Conservation (phyloP, 1,140 invertebrate genomes). For the Danaus plexippus region DNA sequence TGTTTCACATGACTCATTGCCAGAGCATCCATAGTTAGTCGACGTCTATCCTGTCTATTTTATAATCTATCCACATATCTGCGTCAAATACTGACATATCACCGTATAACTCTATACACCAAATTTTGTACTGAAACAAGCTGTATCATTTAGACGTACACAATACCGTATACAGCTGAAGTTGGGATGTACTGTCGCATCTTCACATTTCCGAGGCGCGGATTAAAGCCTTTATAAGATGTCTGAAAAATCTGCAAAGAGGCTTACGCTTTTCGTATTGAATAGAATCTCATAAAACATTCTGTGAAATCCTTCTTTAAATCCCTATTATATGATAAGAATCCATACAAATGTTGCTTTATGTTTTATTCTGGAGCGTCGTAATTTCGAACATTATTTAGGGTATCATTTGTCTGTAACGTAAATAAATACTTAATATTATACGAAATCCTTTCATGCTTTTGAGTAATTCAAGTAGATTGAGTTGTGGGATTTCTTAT, state of each 20-base stretch:
- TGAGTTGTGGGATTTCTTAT: too few relatives aligned
- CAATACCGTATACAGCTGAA: too few relatives aligned
- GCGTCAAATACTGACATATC: neutral
- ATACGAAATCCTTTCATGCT: too few relatives aligned
- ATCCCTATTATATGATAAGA: conserved; percentile 31
- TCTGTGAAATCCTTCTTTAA: conserved; percentile 37
- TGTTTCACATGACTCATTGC: neutral
- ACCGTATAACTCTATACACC: neutral
- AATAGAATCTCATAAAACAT: conserved; percentile 52
- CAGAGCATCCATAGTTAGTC: too few relatives aligned
- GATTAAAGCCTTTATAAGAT: conserved; percentile 52
- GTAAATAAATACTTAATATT: neutral
- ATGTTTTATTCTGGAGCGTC: neutral
- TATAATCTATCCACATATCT: too few relatives aligned
- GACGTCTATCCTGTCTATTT: too few relatives aligned
- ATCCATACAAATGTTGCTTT: conserved; percentile 21
- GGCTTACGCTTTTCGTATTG: conserved; percentile 45
- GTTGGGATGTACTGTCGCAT: conserved; percentile 31
- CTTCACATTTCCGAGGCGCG: conserved; percentile 32
- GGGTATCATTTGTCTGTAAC: conserved; percentile 1
- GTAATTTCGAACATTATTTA: conserved; percentile 1
- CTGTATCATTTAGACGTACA: too few relatives aligned
- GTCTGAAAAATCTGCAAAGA: conserved; percentile 53
- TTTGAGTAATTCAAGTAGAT: too few relatives aligned
- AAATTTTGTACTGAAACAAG: neutral